Evolutionary conservation across 2,888 invertebrate species (phyloP).

Genomic region (Meteorus cinctellus): DNA sequence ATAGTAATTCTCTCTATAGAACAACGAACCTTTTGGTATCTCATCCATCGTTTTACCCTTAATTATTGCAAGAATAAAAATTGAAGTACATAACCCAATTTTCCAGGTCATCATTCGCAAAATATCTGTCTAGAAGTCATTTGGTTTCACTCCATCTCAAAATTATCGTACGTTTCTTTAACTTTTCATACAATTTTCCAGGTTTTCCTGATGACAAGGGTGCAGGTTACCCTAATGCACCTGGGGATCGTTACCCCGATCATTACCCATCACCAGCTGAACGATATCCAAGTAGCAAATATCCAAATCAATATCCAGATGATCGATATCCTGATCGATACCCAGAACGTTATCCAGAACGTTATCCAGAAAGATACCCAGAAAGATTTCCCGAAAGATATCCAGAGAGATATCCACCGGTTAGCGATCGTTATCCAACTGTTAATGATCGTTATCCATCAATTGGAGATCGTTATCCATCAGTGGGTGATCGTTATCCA

Average conservation of each 20-base stretch:
- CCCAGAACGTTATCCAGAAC: conserved; percentile 53
- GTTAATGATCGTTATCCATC: conserved; percentile 52
- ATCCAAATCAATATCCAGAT: conserved; percentile 46
- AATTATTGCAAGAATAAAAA: too few relatives aligned
- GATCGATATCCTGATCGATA: conserved; percentile 52
- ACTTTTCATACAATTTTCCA: conserved; percentile 39
- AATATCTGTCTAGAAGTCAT: too few relatives aligned
- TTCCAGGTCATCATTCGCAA: too few relatives aligned
- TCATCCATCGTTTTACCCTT: too few relatives aligned
- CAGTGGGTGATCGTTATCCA: conserved; percentile 54
- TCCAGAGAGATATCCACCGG: conserved; percentile 33
- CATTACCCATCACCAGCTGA: conserved; percentile 55
- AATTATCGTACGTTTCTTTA: too few relatives aligned
- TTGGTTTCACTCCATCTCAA: too few relatives aligned
- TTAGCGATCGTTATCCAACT: conserved; percentile 52
- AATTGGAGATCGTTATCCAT: conserved; percentile 45
- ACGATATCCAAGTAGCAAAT: conserved; percentile 60
- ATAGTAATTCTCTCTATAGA: too few relatives aligned
- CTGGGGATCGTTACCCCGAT: conserved; percentile 55
- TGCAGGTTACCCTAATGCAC: conserved; percentile 60
- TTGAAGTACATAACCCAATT: too few relatives aligned
- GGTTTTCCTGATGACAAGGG: conserved; percentile 67
- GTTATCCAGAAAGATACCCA: conserved; percentile 54
- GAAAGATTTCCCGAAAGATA: conserved; percentile 56
- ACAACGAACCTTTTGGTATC: too few relatives aligned